Conservation (phyloP, 1,140 invertebrate genomes). For the Ceratina calcarata region DNA sequence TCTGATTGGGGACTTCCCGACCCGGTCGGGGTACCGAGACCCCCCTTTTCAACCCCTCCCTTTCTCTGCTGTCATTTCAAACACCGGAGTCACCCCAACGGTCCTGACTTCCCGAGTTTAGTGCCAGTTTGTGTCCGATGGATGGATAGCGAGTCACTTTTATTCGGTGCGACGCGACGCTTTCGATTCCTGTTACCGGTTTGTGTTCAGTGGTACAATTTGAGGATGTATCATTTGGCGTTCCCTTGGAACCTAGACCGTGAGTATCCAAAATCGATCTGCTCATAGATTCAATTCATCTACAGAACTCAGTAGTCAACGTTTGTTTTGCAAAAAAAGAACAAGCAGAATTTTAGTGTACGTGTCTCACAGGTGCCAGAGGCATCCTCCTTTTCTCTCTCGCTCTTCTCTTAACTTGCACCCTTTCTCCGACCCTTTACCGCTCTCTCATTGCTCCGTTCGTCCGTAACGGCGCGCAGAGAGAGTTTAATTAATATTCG, state of each 20-base stretch:
- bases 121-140: conserved; percentile 76
- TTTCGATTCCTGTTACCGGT: conserved; percentile 60
- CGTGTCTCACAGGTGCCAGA: no score
- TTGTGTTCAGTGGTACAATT: conserved; percentile 8
- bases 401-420: background rate
- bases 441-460: conserved; percentile 52
- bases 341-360: background rate
- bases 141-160: conserved; percentile 72
- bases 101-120: conserved; percentile 34
- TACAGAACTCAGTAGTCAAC: no score
- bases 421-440: background rate
- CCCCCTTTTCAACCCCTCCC: conserved; percentile 55
- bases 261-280: conserved; percentile 56
- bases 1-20: conserved; percentile 38
- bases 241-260: conserved; percentile 74
- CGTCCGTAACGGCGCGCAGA: conserved; percentile 63
- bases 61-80: conserved; percentile 38
- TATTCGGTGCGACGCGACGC: conserved; percentile 65
- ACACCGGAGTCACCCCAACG: conserved; percentile 56
- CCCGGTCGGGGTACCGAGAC: conserved; percentile 21
- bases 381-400: background rate
- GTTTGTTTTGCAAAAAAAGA: no score
- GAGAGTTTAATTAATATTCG: conserved; percentile 77
- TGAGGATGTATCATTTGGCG: conserved; percentile 72
- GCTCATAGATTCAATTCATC: background rate